Base-by-base conservation (phyloP, 2,113 vertebrate species). In the Morone saxatilis region DNA sequence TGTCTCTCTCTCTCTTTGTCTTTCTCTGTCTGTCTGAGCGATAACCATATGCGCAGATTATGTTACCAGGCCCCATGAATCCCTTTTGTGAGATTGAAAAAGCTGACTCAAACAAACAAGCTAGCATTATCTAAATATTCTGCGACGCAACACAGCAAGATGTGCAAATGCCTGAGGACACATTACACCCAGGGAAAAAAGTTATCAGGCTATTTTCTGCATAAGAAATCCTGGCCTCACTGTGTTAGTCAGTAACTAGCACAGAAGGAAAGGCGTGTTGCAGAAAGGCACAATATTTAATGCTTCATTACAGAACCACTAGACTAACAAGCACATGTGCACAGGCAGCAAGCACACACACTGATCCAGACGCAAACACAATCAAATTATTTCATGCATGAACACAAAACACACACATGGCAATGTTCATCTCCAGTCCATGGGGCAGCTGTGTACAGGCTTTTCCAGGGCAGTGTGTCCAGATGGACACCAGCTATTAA, bases 211-310 rank as follows among this genome's bases (percentile, higher is more conserved):
- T 6, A 69, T 73, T 81, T 69, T 71, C 38, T 61, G 61, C 57
- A 2, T 16, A 69, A 78, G 41, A 78, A 85, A 83, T 61, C 20
- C 57, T 74, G 54, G 51, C 65, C 53, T 66, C 70, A 14, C 19
- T 31, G 56, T 71, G 62, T 20, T 70, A 65, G 60, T 71, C 61
- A 45, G 56, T 77, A 69, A 74, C 62, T 56, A 25, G 41, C 76
- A 83, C 77, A 82, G 70, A 81, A 76, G 80, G 73, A 81, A 40
- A 81, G 80, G 70, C 75, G 57, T 86, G 65, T 78, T 70, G 51
- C 25, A 72, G 40, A 80, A 85, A 73, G 65, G 73, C 51, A 80
- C 71, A 77, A 86, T 59, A 38, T 31, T 10, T 83, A 53, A 80
- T 38, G 84, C 78, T 71, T 86, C 85, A 84, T 85, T 73, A 78